Base-by-base conservation (phyloP, 2,113 vertebrate genomes). In the Menura novaehollandiae region DNA sequence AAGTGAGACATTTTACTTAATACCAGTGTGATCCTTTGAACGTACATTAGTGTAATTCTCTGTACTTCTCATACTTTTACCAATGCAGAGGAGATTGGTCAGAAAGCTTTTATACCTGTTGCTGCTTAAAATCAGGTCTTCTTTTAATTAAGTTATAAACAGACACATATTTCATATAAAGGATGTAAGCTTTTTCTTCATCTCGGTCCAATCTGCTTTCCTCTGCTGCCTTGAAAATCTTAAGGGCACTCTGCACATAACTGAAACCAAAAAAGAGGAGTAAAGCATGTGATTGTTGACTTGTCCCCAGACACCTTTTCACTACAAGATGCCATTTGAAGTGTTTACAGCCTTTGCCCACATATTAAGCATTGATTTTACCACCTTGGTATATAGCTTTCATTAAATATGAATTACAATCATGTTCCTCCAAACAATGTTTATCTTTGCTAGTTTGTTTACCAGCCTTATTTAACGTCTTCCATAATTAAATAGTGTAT, bases 131-230 rank as follows among this genome's bases (percentile, higher is more conserved):
- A 95, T 99, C 99, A 12, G 98, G 97, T 95, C 99, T 99, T 94
- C 99, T 99, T 97, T 99, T 99, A 96, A 99, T 98, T 59, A 99
- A 98, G 86, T 99, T 98, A 98, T 99, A 99, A 35, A 99, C 99
- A 69, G 98, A 97, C 93, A 99, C 98, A 68, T 99, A 99, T 97
- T 99, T 99, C 99, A 99, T 99, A 85, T 99, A 99, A 4, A 99
- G 95, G 41, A 99, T 99, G 67, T 99, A 99, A 41, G 99, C 99
- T 88, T 97, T 99, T 97, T 99, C 99, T 97, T 99, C 99, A 97
- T 99, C 99, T 97, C 99, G 96, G 53, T 99, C 99, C 96, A 99
- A 96, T 52, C 99, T 98, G 97, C 98, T 98, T 97, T 99, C 99
- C 94, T 99, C 99, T 0, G 99, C 99, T 49, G 98, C 98, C 97